Conservation (phyloP, 2,797 vertebrate species). For the Sebastes cheni region DNA sequence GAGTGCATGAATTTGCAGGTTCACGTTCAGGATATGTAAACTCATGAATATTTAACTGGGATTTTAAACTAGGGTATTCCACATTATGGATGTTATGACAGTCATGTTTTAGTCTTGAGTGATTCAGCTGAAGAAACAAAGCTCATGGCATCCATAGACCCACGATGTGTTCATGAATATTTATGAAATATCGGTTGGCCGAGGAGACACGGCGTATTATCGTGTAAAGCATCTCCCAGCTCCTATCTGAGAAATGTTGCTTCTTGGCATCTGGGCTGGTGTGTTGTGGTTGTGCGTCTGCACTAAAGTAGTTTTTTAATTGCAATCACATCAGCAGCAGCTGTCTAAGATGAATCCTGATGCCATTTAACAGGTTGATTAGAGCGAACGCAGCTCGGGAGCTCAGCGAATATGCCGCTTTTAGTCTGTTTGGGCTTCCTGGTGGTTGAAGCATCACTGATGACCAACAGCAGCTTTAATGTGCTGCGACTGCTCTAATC, state of each 20-base stretch:
- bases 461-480: slow-evolving; percentile 17
- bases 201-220: not conserved
- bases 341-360: slow-evolving; percentile 34
- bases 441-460: slow-evolving; percentile 9
- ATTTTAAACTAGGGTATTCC: not conserved
- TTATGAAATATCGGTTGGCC: not conserved
- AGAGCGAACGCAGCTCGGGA: not conserved
- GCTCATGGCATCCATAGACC: not conserved
- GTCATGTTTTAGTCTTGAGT: not conserved
- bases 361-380: slow-evolving; percentile 47
- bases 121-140: slow-evolving; percentile 15
- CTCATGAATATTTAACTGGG: slow-evolving; percentile 26
- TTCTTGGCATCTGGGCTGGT: not conserved
- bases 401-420: not conserved
- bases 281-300: not conserved
- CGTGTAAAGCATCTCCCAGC: not conserved
- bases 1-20: not conserved
- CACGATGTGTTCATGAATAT: slow-evolving; percentile 15
- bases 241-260: not conserved
- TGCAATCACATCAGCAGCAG: slow-evolving; percentile 49
- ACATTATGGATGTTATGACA: slow-evolving; percentile 1
- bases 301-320: slow-evolving; percentile 34
- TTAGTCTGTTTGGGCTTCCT: not conserved
- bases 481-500: not conserved
- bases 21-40: slow-evolving; percentile 4